A percentile compares a stretch with the other conserved stretches of the same genome.
Evolutionary conservation across 1,140 invertebrate genomes (phyloP).

Genomic region (Zaprionus lachaisei): DNA sequence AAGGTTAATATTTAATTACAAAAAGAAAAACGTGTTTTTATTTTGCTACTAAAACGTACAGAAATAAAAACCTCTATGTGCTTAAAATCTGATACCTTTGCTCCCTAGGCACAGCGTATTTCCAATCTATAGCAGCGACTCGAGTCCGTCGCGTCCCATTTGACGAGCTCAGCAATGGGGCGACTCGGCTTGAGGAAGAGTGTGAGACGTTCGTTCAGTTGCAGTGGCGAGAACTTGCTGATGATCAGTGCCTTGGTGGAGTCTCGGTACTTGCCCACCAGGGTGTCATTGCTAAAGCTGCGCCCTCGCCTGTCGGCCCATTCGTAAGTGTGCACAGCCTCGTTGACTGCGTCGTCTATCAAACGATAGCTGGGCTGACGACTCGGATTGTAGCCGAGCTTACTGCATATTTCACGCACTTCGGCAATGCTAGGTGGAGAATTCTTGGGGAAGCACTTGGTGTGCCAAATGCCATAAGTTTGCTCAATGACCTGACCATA

Average conservation of each 20-base stretch:
- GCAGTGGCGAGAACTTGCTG: constrained; percentile 80
- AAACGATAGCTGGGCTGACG: constrained; percentile 73
- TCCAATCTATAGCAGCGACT: constrained; percentile 73
- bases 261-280: constrained; percentile 66
- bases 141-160: constrained; percentile 77
- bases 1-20: constrained; percentile 31
- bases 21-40: constrained; percentile 49
- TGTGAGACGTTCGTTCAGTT: constrained; percentile 73
- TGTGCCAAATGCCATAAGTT: constrained; percentile 87
- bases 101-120: constrained; percentile 66
- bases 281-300: constrained; percentile 60
- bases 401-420: constrained; percentile 84
- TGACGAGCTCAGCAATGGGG: constrained; percentile 74
- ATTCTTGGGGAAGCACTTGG: constrained; percentile 86
- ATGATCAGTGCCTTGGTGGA: constrained; percentile 74
- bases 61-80: constrained; percentile 45
- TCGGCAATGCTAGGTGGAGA: constrained; percentile 70
- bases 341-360: constrained; percentile 70
- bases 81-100: not conserved
- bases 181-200: constrained; percentile 80
- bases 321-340: constrained; percentile 66
- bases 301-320: constrained; percentile 59
- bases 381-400: constrained; percentile 82
- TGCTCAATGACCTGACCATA: constrained; percentile 86
- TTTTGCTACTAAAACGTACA: constrained; percentile 80